These are phyloP conservation scores for Melanotus villosus DNA, from an alignment of 2,888 invertebrate genomes.

Conservation along the genomic window DNA sequence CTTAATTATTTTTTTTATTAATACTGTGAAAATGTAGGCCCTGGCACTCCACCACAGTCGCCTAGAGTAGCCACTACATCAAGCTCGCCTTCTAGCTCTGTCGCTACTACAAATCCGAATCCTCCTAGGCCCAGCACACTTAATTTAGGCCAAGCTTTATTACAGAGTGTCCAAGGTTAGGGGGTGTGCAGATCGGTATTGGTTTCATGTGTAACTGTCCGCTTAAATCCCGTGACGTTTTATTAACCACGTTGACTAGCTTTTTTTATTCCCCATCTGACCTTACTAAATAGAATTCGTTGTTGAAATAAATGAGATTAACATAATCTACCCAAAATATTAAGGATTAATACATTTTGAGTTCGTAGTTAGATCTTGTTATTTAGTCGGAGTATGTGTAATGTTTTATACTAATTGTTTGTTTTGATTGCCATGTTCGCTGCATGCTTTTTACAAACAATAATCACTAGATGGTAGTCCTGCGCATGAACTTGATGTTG, in stretches of 20 bases:
- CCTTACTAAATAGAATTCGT: neutral
- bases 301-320: too few species aligned
- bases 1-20: slow-evolving; percentile 26
- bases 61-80: slow-evolving; percentile 63
- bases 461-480: slow-evolving; percentile 51
- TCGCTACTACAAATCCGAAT: slow-evolving; percentile 56
- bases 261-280: neutral
- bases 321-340: too few species aligned
- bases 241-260: slow-evolving; percentile 4
- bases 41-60: slow-evolving; percentile 67
- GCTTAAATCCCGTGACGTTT: slow-evolving; percentile 1
- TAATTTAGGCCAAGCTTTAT: slow-evolving; percentile 67
- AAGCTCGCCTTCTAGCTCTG: slow-evolving; percentile 63
- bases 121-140: slow-evolving; percentile 59
- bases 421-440: slow-evolving; percentile 44
- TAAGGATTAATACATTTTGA: too few species aligned
- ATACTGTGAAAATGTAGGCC: slow-evolving; percentile 56
- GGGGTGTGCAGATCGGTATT: slow-evolving; percentile 31
- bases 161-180: slow-evolving; percentile 70
- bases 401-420: slow-evolving; percentile 35
- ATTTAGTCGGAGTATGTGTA: slow-evolving; percentile 36
- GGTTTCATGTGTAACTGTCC: slow-evolving; percentile 24
- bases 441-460: slow-evolving; percentile 51
- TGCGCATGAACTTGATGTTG: slow-evolving; percentile 54
- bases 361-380: too few species aligned